Evolutionary conservation across 2,113 vertebrate species (phyloP).

Genomic region (Glaucomys volans): DNA sequence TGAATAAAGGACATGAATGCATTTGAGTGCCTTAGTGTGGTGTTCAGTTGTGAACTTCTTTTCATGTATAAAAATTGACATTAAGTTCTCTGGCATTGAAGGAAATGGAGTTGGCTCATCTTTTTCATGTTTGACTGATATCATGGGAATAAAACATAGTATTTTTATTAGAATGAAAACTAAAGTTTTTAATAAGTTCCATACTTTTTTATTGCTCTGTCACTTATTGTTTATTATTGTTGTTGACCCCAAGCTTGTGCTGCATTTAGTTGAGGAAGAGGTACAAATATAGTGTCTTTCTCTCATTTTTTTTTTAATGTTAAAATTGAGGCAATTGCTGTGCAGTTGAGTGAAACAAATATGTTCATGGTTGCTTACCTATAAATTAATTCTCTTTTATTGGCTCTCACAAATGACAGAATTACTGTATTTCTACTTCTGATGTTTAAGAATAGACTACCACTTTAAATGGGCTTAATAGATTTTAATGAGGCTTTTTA

Average conservation of each 20-base stretch:
- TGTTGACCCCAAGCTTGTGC: constrained; percentile 31
- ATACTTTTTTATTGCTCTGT: neutral
- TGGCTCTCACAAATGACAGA: neutral
- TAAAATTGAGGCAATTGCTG: neutral
- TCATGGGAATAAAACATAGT: neutral
- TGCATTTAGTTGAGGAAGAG: constrained; percentile 9
- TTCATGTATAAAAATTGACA: constrained; percentile 35
- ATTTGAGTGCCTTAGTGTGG: constrained; percentile 74
- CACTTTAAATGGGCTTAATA: neutral
- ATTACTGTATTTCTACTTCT: constrained; percentile 8
- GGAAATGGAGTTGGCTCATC: neutral
- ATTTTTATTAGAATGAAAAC: neutral
- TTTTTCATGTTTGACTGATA: neutral
- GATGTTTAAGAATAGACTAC: constrained; percentile 9
- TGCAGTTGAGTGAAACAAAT: neutral
- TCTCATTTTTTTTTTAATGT: no score
- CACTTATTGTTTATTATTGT: neutral
- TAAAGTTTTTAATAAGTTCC: neutral
- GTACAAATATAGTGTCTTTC: neutral
- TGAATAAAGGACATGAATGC: constrained; percentile 77
- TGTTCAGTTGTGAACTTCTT: constrained; percentile 67
- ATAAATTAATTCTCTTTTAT: neutral
- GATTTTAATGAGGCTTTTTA: constrained; percentile 47
- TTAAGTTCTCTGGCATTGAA: neutral
- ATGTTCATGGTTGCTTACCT: neutral